Conservation (phyloP, 2,113 vertebrate species). For the Pithys albifrons region DNA sequence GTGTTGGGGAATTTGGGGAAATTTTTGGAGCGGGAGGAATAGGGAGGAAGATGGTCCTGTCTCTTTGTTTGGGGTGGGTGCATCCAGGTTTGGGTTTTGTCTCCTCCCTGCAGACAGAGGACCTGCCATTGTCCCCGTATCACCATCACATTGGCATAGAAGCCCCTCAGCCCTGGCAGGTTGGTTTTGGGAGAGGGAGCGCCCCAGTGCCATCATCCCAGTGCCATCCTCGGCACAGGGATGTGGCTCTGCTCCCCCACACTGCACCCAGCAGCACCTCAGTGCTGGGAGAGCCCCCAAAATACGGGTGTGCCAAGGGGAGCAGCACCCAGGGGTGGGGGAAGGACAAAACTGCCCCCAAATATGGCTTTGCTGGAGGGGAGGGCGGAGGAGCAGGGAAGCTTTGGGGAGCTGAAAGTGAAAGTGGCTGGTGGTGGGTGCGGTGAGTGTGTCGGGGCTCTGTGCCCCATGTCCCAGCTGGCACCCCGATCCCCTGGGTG, state of each 20-base stretch:
- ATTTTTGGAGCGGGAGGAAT: neutral
- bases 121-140: neutral
- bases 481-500: neutral
- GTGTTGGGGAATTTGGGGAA: neutral
- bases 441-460: neutral
- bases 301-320: accelerated
- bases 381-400: neutral
- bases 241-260: neutral
- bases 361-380: neutral
- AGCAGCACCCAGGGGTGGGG: neutral
- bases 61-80: neutral
- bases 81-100: neutral
- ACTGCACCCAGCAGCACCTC: accelerated
- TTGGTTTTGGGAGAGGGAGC: neutral
- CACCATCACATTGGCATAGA: accelerated
- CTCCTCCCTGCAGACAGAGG: neutral
- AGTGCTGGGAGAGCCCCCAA: accelerated
- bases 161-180: neutral
- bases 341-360: neutral
- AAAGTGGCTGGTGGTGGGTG: neutral
- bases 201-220: accelerated
- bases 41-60: neutral
- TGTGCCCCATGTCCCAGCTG: accelerated
- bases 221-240: neutral
- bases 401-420: constrained; percentile 14